These are phyloP conservation scores for Bos taurus DNA, from an alignment of 2,113 vertebrate species.

Conservation along the genomic window ARS-UCD2.0 NC_037339.1:85914501-85915000, in stretches of 20 bases:
- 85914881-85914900: fast-evolving
- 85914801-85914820: neutral
- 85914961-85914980: neutral
- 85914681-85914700: fast-evolving
- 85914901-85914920: neutral
- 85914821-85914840: neutral
- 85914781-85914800: neutral
- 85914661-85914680: fast-evolving
- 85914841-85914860: neutral
- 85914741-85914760: neutral
- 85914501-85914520: neutral
- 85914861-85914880: neutral
- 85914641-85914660: neutral
- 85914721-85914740: neutral
- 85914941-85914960: neutral
- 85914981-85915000: fast-evolving
- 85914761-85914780: neutral
- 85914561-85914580: neutral
- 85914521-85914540: neutral
- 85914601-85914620: neutral
- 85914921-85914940: neutral
- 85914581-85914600: neutral
- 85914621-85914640: neutral
- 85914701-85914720: fast-evolving
- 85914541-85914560: neutral